Conservation (phyloP, 1,140 invertebrate species). For the Brachionus paranguensis region DNA sequence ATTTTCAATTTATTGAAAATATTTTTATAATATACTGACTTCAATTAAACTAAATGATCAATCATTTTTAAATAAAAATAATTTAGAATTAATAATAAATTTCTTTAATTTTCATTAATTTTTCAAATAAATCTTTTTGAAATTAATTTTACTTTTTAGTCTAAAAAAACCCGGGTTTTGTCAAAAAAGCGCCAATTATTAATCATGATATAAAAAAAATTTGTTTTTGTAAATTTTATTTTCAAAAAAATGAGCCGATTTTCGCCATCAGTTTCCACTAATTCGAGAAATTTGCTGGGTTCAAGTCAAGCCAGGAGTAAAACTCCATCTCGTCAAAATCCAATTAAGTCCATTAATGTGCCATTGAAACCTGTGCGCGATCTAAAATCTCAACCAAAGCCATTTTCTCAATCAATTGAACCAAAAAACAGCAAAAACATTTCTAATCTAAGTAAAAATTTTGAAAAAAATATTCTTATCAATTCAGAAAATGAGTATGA, state of each 20-base stretch:
- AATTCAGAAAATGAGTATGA: neutral
- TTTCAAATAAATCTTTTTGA: neutral
- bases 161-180: neutral
- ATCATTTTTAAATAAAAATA: too few relatives aligned
- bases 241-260: neutral
- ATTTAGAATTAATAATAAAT: too few relatives aligned
- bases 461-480: neutral
- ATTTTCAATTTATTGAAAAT: too few relatives aligned
- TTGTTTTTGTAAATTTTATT: neutral
- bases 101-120: neutral
- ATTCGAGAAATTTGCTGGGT: neutral
- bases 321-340: neutral
- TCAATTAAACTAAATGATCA: too few relatives aligned
- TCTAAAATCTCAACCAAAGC: neutral
- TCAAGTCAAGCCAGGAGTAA: neutral
- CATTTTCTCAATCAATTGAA: neutral
- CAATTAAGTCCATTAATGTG: neutral
- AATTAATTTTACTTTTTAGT: neutral
- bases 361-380: neutral
- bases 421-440: neutral
- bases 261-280: neutral
- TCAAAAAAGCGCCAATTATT: neutral
- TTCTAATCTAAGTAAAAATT: neutral
- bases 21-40: too few relatives aligned
- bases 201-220: neutral